A percentile compares a stretch with the other conserved stretches of the same genome.
Evolutionary conservation across 1,140 invertebrate genomes (phyloP).

Genomic region (Drepana arcuata): DNA sequence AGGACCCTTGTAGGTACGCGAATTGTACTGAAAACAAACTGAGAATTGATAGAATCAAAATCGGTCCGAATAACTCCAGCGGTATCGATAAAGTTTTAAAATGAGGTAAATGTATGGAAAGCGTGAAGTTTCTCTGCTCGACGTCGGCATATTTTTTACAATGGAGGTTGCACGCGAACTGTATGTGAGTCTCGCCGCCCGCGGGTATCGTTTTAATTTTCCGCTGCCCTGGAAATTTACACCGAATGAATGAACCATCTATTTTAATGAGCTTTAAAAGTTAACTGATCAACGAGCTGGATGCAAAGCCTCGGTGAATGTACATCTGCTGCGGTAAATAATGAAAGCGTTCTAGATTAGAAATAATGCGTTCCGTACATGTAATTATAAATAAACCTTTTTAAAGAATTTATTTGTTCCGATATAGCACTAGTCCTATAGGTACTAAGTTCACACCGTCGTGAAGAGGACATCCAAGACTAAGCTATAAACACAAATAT

Average conservation of each 20-base stretch:
- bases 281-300: conserved; percentile 52
- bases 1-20: too few species aligned
- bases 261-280: conserved; percentile 71
- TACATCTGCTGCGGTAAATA: conserved; percentile 4
- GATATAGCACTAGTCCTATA: too few species aligned
- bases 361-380: too few species aligned
- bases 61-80: conserved; percentile 19
- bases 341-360: background rate
- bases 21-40: too few species aligned
- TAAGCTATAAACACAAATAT: too few species aligned
- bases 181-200: conserved; percentile 29
- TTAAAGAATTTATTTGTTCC: too few species aligned
- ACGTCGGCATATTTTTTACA: conserved; percentile 39
- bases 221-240: conserved; percentile 59
- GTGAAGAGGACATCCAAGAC: too few species aligned
- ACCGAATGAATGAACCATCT: conserved; percentile 62
- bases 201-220: conserved; percentile 68
- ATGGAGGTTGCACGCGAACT: conserved; percentile 20
- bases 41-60: conserved; percentile 14
- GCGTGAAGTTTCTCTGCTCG: conserved; percentile 32
- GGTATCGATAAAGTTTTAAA: conserved; percentile 42
- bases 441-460: too few species aligned
- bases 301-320: conserved; percentile 10
- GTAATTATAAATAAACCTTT: too few species aligned
- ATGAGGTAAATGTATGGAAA: conserved; percentile 44